Conservation (phyloP, 2,113 vertebrate genomes). For the Mormyrus lacerda region DNA sequence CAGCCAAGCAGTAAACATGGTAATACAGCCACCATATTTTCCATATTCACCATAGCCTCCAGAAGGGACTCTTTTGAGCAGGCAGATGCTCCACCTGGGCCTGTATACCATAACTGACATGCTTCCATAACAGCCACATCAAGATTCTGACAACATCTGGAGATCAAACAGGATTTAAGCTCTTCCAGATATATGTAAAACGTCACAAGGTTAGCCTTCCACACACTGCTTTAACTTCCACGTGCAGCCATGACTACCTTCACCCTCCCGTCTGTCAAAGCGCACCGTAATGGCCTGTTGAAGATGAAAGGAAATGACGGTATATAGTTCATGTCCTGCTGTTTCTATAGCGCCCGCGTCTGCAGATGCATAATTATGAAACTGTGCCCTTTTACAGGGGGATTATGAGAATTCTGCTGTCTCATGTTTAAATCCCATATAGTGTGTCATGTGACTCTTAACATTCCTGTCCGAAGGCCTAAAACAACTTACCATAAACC, state of each 20-base stretch:
- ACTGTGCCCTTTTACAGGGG: not conserved
- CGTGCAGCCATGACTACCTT: not conserved
- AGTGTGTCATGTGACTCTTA: not conserved
- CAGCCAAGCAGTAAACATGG: not conserved
- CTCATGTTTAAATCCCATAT: not conserved
- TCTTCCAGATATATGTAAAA: not conserved
- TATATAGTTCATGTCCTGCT: not conserved
- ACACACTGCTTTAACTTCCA: not conserved
- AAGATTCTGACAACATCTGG: not conserved
- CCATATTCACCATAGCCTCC: not conserved
- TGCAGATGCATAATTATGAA: not conserved
- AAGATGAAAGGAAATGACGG: not conserved
- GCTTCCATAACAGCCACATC: not conserved
- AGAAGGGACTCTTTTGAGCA: not conserved
- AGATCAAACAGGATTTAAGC: not conserved
- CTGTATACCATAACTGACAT: not conserved
- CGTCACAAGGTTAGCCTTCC: not conserved
- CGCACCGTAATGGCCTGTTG: not conserved
- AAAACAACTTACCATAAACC: not conserved
- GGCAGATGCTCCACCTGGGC: not conserved
- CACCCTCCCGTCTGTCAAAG: not conserved
- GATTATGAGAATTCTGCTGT: conserved; percentile 4
- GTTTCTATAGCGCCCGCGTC: not conserved
- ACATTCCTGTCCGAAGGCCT: not conserved
- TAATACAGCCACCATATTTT: not conserved